These are phyloP conservation scores for Rhagium mordax DNA, from an alignment of 2,888 invertebrate species.

Conservation along the genomic window DNA sequence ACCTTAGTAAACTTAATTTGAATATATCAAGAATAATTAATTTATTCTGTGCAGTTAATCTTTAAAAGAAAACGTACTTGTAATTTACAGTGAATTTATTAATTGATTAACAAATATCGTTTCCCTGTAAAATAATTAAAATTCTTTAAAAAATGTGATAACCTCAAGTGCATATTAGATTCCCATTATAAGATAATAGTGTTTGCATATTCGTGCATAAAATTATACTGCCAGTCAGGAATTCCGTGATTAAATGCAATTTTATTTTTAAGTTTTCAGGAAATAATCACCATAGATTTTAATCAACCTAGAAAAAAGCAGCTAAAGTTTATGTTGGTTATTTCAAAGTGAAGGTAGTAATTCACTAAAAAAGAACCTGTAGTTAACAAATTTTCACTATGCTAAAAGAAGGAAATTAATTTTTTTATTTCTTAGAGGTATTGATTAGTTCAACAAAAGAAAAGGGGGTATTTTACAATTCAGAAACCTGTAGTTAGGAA, in stretches of 20 bases:
- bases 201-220: constrained; percentile 55
- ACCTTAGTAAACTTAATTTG: not conserved
- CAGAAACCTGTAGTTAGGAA: not conserved
- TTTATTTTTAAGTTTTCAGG: constrained; percentile 61
- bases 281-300: constrained; percentile 61
- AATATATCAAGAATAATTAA: not conserved
- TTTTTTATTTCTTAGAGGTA: not conserved
- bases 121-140: constrained; percentile 32
- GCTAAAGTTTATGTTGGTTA: not conserved
- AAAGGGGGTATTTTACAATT: not conserved
- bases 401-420: not conserved
- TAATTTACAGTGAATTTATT: too few relatives aligned
- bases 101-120: too few relatives aligned
- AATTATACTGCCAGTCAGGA: constrained; percentile 49
- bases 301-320: constrained; percentile 48
- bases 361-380: not conserved
- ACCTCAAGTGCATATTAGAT: constrained; percentile 49
- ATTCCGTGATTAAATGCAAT: constrained; percentile 57
- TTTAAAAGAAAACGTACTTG: not conserved
- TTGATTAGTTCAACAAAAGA: not conserved
- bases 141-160: constrained; percentile 44
- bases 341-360: constrained; percentile 1
- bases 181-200: constrained; percentile 46
- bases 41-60: not conserved
- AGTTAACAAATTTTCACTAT: not conserved